Percentiles rank a stretch among this genome's conserved stretches.
Evolutionary conservation across 2,888 invertebrate species (phyloP).

Genomic region (Callosobruchus maculatus): DNA sequence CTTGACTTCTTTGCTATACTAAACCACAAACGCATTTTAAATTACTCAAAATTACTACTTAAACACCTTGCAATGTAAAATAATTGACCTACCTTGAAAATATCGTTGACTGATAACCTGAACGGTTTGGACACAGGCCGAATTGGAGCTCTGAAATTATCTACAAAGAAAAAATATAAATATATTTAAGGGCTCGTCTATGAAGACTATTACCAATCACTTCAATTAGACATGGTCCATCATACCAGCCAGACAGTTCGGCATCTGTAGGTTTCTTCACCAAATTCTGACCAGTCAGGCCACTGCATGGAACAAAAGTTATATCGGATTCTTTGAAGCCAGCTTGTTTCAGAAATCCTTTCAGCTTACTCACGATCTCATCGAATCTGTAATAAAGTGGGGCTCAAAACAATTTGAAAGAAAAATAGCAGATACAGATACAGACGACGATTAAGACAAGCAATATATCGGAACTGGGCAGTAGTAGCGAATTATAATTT

Average conservation of each 20-base stretch:
- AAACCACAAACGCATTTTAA: too few relatives aligned
- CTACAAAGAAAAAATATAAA: slow-evolving; percentile 44
- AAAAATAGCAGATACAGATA: too few relatives aligned
- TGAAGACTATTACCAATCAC: slow-evolving; percentile 76
- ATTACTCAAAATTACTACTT: too few relatives aligned
- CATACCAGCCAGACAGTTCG: slow-evolving; percentile 71
- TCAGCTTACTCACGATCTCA: slow-evolving; percentile 81
- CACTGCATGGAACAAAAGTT: slow-evolving; percentile 91
- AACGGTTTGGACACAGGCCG: slow-evolving; percentile 86
- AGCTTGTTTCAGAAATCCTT: slow-evolving; percentile 80
- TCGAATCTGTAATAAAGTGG: slow-evolving; percentile 61
- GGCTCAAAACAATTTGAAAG: slow-evolving; percentile 46
- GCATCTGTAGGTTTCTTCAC: slow-evolving; percentile 63
- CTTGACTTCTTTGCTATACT: too few relatives aligned
- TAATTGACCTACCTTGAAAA: slow-evolving; percentile 72
- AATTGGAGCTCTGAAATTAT: slow-evolving; percentile 81
- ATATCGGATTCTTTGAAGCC: slow-evolving; percentile 87
- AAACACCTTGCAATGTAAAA: background rate
- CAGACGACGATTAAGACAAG: too few relatives aligned
- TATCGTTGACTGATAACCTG: slow-evolving; percentile 89
- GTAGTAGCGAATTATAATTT: too few relatives aligned
- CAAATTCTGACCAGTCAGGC: slow-evolving; percentile 93
- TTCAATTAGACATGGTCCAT: slow-evolving; percentile 77
- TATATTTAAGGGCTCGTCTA: too few relatives aligned
- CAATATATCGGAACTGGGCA: too few relatives aligned